Base-by-base conservation (phyloP, 2,113 vertebrate species). In the Nycticebus coucang region DNA sequence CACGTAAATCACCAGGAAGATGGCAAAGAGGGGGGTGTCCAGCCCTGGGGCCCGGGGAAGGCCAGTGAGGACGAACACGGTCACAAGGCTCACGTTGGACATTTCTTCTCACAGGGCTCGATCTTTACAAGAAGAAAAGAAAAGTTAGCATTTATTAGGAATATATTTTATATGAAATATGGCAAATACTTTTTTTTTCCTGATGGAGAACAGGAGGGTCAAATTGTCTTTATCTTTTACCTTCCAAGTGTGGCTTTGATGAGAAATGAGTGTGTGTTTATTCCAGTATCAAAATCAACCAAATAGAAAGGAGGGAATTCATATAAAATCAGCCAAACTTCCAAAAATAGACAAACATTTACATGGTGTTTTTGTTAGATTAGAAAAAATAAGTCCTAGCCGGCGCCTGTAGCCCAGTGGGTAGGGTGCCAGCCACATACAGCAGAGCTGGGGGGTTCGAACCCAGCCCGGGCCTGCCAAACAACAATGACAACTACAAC, bases 1-100 rank as follows among this genome's bases (percentile, higher is more conserved):
- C 1, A 74, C 0, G 2, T 97, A 97, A 17, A 96, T 69, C 15
- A 88, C 19, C 22, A 97, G 33, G 90, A 98, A 94, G 78, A 87
- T 1, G 37, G 35, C 62, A 37, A 97, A 97, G 59, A 97, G 75
- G 0, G 10, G 62, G 7, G 17, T 21, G 60, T 87, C 93, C 72
- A 92, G 77, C 0, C 7, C 22, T 12, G 77, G 69, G 2, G 84
- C 0, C 0, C 72, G 94, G 15, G 94, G 95, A 87, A 97, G 87
- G 2, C 96, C 96, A 0, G 0, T 26, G 55, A 96, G 83, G 74
- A 97, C 21, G 28, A 97, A 97, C 0, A 13, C 69, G 22, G 88
- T 88, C 60, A 91, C 26, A 0, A 83, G 30, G 86, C 69, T 94
- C 17, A 4, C 4, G 17, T 94, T 94, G 12, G 41, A 9, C 57